Percentiles rank a stretch among this genome's conserved stretches.
These are phyloP conservation scores for Reticulitermes speratus DNA, from an alignment of 1,140 invertebrate species.

Conservation along the genomic window DNA sequence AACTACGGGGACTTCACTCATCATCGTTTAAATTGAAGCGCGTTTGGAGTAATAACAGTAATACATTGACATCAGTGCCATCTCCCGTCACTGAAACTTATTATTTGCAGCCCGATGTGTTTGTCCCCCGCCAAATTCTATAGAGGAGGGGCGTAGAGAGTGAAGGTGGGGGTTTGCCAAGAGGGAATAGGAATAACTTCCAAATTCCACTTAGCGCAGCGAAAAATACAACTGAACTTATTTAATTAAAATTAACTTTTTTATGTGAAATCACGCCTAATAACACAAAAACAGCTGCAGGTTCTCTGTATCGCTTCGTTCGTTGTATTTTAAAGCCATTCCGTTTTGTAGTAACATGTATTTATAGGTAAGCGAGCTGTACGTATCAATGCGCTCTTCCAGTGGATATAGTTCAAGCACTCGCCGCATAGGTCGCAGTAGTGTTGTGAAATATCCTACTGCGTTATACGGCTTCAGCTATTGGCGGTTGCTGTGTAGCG, in stretches of 20 bases:
- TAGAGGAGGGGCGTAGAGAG: not conserved
- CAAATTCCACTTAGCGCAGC: not conserved
- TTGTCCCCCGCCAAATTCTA: not conserved
- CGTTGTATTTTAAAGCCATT: too few species aligned
- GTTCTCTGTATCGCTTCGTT: too few species aligned
- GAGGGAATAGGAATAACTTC: not conserved
- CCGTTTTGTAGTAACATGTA: too few species aligned
- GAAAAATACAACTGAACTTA: not conserved
- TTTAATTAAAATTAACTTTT: not conserved
- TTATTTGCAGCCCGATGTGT: not conserved
- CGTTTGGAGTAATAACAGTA: not conserved
- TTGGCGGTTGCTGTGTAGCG: not conserved
- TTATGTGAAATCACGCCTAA: too few species aligned
- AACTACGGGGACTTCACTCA: too few species aligned
- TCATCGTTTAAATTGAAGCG: not conserved
- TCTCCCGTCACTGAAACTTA: not conserved
- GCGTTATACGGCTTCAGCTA: not conserved
- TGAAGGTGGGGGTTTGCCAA: not conserved
- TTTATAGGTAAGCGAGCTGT: too few species aligned
- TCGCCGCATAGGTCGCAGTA: not conserved
- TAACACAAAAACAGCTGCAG: too few species aligned
- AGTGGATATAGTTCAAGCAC: not conserved
- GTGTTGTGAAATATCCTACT: not conserved
- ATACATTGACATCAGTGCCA: not conserved
- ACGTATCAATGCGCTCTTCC: slow-evolving; percentile 21